Evolutionary conservation across 2,888 invertebrate species (phyloP), one percentile per base, ranked within the genome.

Genomic region (Amblyjoppa proteus): DNA sequence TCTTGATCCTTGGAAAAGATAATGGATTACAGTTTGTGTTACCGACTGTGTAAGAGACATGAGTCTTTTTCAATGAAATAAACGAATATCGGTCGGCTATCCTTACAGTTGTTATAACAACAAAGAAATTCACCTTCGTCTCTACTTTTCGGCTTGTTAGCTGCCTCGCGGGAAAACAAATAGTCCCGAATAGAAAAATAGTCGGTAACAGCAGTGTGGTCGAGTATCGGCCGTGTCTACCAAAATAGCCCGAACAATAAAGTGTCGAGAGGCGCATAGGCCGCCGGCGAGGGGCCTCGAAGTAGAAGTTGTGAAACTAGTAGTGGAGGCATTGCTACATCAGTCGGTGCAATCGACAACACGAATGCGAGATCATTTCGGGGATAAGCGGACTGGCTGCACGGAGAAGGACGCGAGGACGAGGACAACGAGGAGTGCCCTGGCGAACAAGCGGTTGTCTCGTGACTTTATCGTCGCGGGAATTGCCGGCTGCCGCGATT

Each of bases 381-480:
- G 16, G 77, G 73, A 83, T 77, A 77, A 83, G 83, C 77, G 69
- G n/a, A 53, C 68, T 51, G 64, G 49, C 49, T 64, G 64, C 64
- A 34, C 64, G 64, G 64, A 31, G 31, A 1, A 64, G 64, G 61
- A 61, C 28, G 61, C 3, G 58, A 61, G 58, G 61, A 69, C 69
- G 79, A 58, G 58, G 31, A 71, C 81, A 25, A 75, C 66, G 51
- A 34, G 64, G 76, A 82, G 53, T 45, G 76, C 45, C 64, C 41
- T 78, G 51, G 34, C 71, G 49, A 68, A 51, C 81, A 61, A 81
- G 80, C 70, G 81, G 74, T 82, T 82, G 85, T 85, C 77, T 87
- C 85, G 82, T 83, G 87, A 85, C 87, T 87, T 87, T 87, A 87
- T 87, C 82, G 85, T 83, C 83, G 80, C 84, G 79, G 84, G 79